Base-by-base conservation (phyloP, 1,140 invertebrate genomes). In the Trichonephila clavata region DNA sequence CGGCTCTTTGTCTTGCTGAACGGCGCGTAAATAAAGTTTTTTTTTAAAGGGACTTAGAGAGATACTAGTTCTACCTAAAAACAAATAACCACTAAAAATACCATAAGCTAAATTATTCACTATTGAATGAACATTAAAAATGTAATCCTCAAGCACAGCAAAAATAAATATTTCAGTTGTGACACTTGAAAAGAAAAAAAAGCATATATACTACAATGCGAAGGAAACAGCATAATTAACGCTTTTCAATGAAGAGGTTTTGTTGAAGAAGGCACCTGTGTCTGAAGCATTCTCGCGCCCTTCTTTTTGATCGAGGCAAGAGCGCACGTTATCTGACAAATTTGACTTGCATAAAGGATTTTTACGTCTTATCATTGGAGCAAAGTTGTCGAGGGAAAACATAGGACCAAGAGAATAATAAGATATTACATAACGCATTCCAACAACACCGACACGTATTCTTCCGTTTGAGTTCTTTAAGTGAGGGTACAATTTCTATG, bases 371-470 rank as follows among this genome's bases (percentile, higher is more conserved):
- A 50, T 16, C 71, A 32, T 16, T 77, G 27, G 71, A 7, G 24
- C 71, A 27, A 32, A 39, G 27, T 14, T 16, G 71, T 77, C 71
- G 32, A 77, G 27, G 27, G 71, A 77, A 77, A 77, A 27, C 27
- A 77, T 18, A 32, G 24, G 27, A 39, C 8, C 71, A 20, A 77
- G 14, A 77, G 71, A 77, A 77, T 77, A 77, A 39, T 77, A 77
- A 77, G 71, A 20, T 16, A 77, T 77, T 77, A 27, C 71, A 77
- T 77, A 77, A 77, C 71, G 71, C 32, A 77, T 77, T 77, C 71
- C 27, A 14, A 14, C 10, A 16, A 77, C 50, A 50, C 4, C 50
- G 50, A 50, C 50, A 50, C 50, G 71, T 39, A 39, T 77, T 77
- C 71, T 77, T 77, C 71, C 32, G 71, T 77, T 39, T 39, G 71